These are phyloP conservation scores for Meles meles DNA, from an alignment of 2,113 vertebrate species.

Conservation along the genomic window DNA sequence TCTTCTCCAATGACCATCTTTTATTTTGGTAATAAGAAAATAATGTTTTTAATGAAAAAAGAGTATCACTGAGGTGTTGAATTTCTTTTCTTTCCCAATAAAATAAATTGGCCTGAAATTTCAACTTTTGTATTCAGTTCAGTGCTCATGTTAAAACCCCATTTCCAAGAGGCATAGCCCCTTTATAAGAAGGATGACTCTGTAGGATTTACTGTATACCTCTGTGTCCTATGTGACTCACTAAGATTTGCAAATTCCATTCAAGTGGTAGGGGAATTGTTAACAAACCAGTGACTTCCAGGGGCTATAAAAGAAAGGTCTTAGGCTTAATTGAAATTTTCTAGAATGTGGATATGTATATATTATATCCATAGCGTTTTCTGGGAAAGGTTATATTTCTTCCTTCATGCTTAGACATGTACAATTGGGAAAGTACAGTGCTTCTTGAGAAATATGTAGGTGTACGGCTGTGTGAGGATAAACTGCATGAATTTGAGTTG, in stretches of 20 bases:
- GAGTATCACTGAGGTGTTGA: neutral
- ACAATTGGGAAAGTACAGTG: neutral
- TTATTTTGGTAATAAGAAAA: slow-evolving; percentile 35
- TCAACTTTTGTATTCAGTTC: neutral
- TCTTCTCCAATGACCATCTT: neutral
- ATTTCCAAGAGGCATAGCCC: neutral
- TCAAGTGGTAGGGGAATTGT: neutral
- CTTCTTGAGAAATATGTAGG: neutral
- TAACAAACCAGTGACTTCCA: neutral
- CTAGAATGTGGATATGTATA: neutral
- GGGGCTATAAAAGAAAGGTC: neutral
- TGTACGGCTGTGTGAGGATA: neutral
- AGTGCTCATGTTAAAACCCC: neutral
- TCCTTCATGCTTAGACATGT: neutral
- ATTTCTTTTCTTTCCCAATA: slow-evolving; percentile 28
- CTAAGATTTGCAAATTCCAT: neutral
- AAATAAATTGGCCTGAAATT: slow-evolving; percentile 32
- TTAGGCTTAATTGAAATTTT: slow-evolving; percentile 6
- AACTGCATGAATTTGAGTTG: neutral
- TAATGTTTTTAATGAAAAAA: slow-evolving; percentile 3
- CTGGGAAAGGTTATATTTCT: neutral
- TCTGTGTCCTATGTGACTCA: neutral
- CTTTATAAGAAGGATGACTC: neutral
- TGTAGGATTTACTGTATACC: neutral
- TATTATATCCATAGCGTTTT: neutral